Conservation (phyloP, 2,113 vertebrate genomes). For the Acrocephalus arundinaceus region DNA sequence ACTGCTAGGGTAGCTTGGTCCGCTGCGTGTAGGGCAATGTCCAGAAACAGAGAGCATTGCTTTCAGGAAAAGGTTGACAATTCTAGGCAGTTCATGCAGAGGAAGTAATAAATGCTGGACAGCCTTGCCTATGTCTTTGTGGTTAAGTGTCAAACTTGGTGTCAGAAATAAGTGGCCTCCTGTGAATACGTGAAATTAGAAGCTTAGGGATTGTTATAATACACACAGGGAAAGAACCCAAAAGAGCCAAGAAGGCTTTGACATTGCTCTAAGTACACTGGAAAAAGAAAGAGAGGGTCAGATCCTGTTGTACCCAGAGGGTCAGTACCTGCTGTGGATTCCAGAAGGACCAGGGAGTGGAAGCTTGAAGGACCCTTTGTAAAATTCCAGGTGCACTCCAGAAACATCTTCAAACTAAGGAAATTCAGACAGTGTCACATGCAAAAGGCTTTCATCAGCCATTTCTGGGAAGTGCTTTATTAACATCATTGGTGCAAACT, state of each 20-base stretch:
- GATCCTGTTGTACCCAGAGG: neutral
- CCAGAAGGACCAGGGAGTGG: neutral
- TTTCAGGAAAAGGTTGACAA: neutral
- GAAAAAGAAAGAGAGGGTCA: neutral
- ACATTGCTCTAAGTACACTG: neutral
- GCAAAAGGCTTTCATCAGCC: neutral
- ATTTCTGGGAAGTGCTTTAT: neutral
- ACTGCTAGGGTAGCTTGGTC: neutral
- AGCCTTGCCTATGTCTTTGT: neutral
- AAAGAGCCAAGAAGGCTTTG: neutral
- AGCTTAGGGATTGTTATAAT: neutral
- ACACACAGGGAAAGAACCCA: neutral
- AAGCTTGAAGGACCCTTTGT: neutral
- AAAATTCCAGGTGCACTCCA: neutral
- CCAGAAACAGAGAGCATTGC: neutral
- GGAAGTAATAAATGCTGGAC: neutral
- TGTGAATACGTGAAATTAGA: neutral
- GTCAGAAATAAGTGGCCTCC: neutral
- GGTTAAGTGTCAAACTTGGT: neutral
- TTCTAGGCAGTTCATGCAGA: neutral
- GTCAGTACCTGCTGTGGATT: neutral
- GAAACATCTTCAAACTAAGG: neutral
- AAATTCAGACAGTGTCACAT: neutral
- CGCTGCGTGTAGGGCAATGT: neutral
- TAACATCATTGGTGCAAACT: neutral